A percentile compares a stretch with the other conserved stretches of the same genome.
These are phyloP conservation scores for Ylistrum balloti DNA, from an alignment of 1,140 invertebrate species.

Conservation along the genomic window DNA sequence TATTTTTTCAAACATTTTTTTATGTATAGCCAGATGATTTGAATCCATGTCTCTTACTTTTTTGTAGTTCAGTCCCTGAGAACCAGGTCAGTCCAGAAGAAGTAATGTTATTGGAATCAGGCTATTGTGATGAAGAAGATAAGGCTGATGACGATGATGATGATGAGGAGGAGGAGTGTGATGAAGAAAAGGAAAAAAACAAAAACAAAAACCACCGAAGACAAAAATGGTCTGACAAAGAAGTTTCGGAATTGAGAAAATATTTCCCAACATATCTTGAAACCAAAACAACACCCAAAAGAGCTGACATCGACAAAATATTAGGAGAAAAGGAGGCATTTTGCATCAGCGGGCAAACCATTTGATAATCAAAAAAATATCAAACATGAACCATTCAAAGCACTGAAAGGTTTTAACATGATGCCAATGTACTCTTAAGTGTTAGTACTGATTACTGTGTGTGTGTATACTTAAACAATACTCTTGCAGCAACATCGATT, in stretches of 20 bases:
- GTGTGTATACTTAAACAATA: too few relatives aligned
- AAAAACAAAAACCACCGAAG: slow-evolving; percentile 46
- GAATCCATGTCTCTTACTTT: neutral
- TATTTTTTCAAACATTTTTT: too few relatives aligned
- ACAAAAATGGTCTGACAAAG: slow-evolving; percentile 47
- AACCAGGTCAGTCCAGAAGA: neutral
- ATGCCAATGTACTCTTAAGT: too few relatives aligned
- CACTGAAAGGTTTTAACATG: neutral
- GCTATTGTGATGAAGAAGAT: slow-evolving; percentile 45
- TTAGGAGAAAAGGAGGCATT: neutral
- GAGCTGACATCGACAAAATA: slow-evolving; percentile 45
- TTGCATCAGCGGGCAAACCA: slow-evolving; percentile 45
- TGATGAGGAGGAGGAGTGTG: too few relatives aligned
- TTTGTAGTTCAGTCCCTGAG: neutral
- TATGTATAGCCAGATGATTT: neutral
- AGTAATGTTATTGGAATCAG: neutral
- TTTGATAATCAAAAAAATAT: slow-evolving; percentile 51
- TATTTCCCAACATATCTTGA: slow-evolving; percentile 48
- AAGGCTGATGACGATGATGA: too few relatives aligned
- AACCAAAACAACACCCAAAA: slow-evolving; percentile 48
- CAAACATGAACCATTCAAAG: slow-evolving; percentile 51
- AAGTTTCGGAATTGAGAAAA: slow-evolving; percentile 46
- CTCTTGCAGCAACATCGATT: too few relatives aligned
- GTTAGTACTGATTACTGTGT: too few relatives aligned
- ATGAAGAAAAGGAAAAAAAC: too few relatives aligned